Percentiles rank a stretch among this genome's conserved stretches.
Conservation (phyloP, 2,888 invertebrate species). For the Rapana venosa region DNA sequence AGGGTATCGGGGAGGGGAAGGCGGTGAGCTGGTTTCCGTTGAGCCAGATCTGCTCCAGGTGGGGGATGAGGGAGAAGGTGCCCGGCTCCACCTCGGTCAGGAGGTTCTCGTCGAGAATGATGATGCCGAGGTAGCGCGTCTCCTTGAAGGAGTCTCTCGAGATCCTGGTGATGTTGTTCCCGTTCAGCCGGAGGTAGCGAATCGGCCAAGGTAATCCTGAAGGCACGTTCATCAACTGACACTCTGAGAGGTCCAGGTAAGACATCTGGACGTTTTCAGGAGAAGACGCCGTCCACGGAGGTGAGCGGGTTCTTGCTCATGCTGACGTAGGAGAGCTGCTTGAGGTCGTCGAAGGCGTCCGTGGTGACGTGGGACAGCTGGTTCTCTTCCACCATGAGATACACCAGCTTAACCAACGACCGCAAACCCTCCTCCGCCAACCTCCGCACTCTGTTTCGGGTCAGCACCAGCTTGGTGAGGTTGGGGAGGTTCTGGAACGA, state of each 20-base stretch:
- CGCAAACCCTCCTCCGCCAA: constrained; percentile 50
- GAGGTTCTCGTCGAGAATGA: constrained; percentile 89
- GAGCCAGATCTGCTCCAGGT: constrained; percentile 88
- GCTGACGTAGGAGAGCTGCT: constrained; percentile 53
- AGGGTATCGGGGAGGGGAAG: constrained; percentile 89
- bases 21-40: constrained; percentile 86
- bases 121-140: constrained; percentile 82
- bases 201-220: constrained; percentile 55
- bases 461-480: constrained; percentile 55
- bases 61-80: constrained; percentile 89
- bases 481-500: constrained; percentile 52
- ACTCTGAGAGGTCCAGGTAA: constrained; percentile 59
- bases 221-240: constrained; percentile 59
- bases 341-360: constrained; percentile 55
- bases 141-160: constrained; percentile 42
- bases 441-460: constrained; percentile 53
- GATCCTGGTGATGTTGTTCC: constrained; percentile 63
- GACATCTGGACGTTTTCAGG: constrained; percentile 49
- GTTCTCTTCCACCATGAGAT: constrained; percentile 61
- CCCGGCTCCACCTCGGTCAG: constrained; percentile 89
- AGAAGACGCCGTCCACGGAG: constrained; percentile 54
- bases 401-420: constrained; percentile 56
- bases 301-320: constrained; percentile 59
- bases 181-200: constrained; percentile 56
- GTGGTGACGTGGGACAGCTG: constrained; percentile 54